Percentiles rank a stretch among this genome's conserved stretches.
Evolutionary conservation across 2,888 invertebrate genomes (phyloP).

Genomic region (Teleiodes luculella): DNA sequence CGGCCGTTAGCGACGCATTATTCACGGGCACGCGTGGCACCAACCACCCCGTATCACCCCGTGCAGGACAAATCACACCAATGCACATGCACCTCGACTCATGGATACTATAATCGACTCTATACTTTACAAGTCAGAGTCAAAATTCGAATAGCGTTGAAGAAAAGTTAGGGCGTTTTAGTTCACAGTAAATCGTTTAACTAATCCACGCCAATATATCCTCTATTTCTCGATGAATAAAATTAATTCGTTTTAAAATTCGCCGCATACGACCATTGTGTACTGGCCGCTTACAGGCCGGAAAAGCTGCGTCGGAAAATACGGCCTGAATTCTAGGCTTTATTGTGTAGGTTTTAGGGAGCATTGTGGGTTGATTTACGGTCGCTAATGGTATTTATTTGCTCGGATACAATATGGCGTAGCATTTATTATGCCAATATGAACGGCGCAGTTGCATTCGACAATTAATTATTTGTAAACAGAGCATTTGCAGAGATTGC

Average conservation of each 20-base stretch:
- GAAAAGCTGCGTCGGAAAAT: constrained; percentile 18
- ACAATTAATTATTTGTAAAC: constrained; percentile 77
- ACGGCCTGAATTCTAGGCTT: constrained; percentile 22
- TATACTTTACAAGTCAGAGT: neutral
- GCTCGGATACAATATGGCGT: constrained; percentile 53
- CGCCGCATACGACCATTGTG: constrained; percentile 53
- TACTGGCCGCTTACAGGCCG: constrained; percentile 33
- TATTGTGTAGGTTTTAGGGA: constrained; percentile 28
- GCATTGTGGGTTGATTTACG: constrained; percentile 25
- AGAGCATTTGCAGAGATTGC: constrained; percentile 46
- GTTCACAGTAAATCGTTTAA: constrained; percentile 49
- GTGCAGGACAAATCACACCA: constrained; percentile 26
- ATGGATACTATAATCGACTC: constrained; percentile 29
- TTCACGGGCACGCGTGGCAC: constrained; percentile 75
- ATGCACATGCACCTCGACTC: constrained; percentile 23
- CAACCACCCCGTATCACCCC: constrained; percentile 60
- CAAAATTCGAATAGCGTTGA: constrained; percentile 18
- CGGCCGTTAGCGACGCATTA: constrained; percentile 74
- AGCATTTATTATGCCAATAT: constrained; percentile 71
- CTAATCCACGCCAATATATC: constrained; percentile 75
- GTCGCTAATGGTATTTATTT: constrained; percentile 43
- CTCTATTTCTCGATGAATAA: constrained; percentile 72
- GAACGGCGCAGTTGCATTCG: constrained; percentile 69
- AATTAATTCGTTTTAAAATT: constrained; percentile 70
- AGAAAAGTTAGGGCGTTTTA: constrained; percentile 25